A percentile compares a stretch with the other conserved stretches of the same genome.
phyloP scores from a whole-genome alignment of 2,113 vertebrate species.

The Australoheros scitulus region DNA sequence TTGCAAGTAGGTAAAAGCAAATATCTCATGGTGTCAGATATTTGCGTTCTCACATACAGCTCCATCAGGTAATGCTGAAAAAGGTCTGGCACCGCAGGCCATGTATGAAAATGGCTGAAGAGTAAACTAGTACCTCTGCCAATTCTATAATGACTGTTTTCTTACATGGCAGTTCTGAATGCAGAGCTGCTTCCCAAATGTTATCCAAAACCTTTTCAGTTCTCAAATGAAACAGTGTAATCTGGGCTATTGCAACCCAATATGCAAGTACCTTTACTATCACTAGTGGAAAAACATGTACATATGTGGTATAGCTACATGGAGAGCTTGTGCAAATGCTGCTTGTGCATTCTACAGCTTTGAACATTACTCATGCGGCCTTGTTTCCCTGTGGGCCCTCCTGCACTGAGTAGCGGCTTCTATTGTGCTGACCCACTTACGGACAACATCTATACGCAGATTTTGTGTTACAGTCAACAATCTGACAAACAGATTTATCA shows the following conservation, averaged over 20 bases:
- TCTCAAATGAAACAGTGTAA: background rate
- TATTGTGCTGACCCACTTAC: conserved; percentile 62
- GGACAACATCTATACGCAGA: conserved; percentile 31
- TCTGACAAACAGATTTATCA: conserved; percentile 35
- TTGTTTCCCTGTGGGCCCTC: conserved; percentile 20
- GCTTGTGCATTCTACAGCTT: conserved; percentile 22
- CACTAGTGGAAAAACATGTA: background rate
- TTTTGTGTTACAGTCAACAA: conserved; percentile 38
- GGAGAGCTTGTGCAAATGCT: conserved; percentile 13
- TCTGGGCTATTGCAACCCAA: background rate
- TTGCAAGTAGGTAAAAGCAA: background rate
- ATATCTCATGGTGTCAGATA: background rate
- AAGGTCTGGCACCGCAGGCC: too few species aligned
- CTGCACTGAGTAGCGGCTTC: conserved; percentile 48
- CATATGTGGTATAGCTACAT: background rate
- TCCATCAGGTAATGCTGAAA: too few species aligned
- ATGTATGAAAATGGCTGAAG: too few species aligned
- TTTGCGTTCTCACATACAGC: background rate
- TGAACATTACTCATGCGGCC: conserved; percentile 31
- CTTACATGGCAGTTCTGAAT: background rate
- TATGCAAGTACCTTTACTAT: background rate
- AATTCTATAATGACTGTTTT: background rate
- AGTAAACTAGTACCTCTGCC: too few species aligned
- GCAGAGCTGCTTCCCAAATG: background rate
- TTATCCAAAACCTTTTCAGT: background rate